These are phyloP conservation scores for Halocaridina rubra DNA, from an alignment of 2,888 invertebrate genomes.

Conservation along the genomic window DNA sequence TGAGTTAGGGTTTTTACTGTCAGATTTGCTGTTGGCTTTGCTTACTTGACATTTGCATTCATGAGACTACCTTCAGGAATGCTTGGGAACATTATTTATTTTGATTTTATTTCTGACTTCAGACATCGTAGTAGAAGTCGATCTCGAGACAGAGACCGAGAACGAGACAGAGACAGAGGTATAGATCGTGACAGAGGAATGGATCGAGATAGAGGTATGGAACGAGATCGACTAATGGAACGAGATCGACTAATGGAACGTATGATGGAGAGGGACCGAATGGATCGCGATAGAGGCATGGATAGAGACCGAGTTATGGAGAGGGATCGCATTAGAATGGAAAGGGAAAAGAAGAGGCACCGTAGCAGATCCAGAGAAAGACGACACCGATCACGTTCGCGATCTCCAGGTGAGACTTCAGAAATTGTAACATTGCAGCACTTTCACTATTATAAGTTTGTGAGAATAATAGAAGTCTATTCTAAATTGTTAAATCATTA, in stretches of 20 bases:
- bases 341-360: constrained; percentile 40
- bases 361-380: constrained; percentile 42
- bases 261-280: background rate
- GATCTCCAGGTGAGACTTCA: constrained; percentile 36
- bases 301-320: constrained; percentile 35
- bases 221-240: constrained; percentile 10
- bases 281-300: constrained; percentile 17
- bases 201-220: constrained; percentile 2
- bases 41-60: background rate
- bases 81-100: too few species aligned
- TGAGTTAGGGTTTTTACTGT: background rate
- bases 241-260: background rate
- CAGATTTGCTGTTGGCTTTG: background rate
- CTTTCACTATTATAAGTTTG: background rate
- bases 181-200: constrained; percentile 15
- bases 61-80: too few species aligned
- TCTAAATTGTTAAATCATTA: too few species aligned
- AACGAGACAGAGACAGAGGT: background rate
- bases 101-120: too few species aligned
- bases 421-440: too few species aligned
- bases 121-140: too few species aligned
- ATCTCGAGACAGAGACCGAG: background rate
- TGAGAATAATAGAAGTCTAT: background rate
- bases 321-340: background rate
- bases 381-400: constrained; percentile 32